Base-by-base conservation (phyloP, 2,113 vertebrate genomes). In the Jaculus jaculus region DNA sequence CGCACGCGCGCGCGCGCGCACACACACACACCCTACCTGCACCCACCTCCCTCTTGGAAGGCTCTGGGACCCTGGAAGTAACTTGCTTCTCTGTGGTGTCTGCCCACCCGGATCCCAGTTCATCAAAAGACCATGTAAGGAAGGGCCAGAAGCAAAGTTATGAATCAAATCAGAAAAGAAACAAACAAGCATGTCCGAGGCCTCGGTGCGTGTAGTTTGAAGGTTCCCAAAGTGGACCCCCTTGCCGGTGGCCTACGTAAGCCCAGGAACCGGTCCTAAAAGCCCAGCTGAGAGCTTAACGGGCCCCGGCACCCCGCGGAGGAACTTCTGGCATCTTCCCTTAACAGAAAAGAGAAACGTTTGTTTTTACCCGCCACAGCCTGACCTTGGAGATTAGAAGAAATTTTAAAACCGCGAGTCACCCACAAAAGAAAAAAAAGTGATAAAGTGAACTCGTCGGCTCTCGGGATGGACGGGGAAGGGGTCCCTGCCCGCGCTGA, bases 331-430 rank as follows among this genome's bases (percentile, higher is more conserved):
- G 16, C 34, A 7, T 1, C 54, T 21, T 34, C 51, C 37, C 87
- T 5, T 37, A 72, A 78, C 74, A 86, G n/a, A 28, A 84, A 77
- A 39, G 34, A 5, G 18, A 26, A 51, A 66, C 51, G 16, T 21
- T 84, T n/a, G 51, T 60, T 85, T 84, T 60, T 23, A 73, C 79
- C 78, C 42, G 60, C 82, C 51, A 68, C n/a, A 66, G n/a, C 63
- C 42, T 94, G 94, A 92, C 93, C 94, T 92, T 93, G 93, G 30
- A 73, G 47, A 39, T 21, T 54, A 42, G 28, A 7, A 69, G 69
- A 54, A 51, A 66, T 89, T 37, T 79, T 61, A 34, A 75, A 95
- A 90, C 74, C 69, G 82, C 63, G 5, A 2, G 66, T 77, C 79
- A 66, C 84, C 3, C 54, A 54, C 54, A 54, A 12, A 54, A 54